These are phyloP conservation scores for Fulica atra DNA, from an alignment of 2,113 vertebrate species.

Conservation along the genomic window DNA sequence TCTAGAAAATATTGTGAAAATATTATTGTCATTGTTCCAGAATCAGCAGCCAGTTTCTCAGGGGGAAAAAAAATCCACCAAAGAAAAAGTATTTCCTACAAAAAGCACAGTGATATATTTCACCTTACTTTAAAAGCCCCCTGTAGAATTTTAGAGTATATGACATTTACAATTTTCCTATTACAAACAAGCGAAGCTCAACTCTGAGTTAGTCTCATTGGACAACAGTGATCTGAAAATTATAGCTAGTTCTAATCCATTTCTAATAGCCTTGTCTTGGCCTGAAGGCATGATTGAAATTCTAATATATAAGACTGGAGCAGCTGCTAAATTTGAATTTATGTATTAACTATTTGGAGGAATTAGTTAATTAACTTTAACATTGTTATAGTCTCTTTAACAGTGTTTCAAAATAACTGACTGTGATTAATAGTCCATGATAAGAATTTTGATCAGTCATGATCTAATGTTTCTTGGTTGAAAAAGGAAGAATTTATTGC, in stretches of 20 bases:
- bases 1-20: neutral
- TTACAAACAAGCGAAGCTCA: neutral
- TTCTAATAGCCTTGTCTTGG: constrained; percentile 51
- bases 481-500: constrained; percentile 65
- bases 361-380: constrained; percentile 79
- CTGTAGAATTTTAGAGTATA: neutral
- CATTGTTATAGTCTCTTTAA: constrained; percentile 72
- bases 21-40: neutral
- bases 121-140: neutral
- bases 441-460: constrained; percentile 76
- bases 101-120: neutral
- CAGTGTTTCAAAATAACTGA: constrained; percentile 73
- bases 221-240: constrained; percentile 54
- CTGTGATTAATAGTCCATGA: constrained; percentile 75
- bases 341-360: constrained; percentile 60
- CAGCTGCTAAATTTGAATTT: constrained; percentile 66
- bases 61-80: neutral
- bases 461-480: constrained; percentile 57
- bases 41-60: neutral
- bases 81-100: neutral
- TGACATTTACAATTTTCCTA: constrained; percentile 33
- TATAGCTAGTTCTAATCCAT: constrained; percentile 34
- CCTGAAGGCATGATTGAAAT: constrained; percentile 51
- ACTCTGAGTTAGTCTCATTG: constrained; percentile 6
- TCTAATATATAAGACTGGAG: constrained; percentile 49